Conservation (phyloP, 1,140 invertebrate species). For the Euglossa dilemma region DNA sequence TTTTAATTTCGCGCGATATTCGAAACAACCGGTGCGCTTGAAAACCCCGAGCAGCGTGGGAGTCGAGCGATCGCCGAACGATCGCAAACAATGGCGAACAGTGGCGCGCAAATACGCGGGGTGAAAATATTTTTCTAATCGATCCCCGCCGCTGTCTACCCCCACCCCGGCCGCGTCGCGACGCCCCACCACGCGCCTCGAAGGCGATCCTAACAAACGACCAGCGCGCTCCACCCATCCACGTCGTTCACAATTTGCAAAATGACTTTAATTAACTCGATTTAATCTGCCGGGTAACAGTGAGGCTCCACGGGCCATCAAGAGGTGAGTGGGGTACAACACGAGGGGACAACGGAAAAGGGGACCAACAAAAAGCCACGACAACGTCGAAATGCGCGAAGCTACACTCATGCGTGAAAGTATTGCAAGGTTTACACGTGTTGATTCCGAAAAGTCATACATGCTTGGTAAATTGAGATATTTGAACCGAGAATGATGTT, state of each 20-base stretch:
- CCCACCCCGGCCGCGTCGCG: not conserved
- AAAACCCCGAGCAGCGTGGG: not conserved
- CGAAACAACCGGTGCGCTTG: not conserved
- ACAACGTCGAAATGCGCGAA: too few relatives aligned
- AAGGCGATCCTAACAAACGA: constrained; percentile 23
- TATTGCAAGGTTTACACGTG: too few relatives aligned
- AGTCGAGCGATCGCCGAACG: not conserved
- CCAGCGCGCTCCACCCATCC: too few relatives aligned
- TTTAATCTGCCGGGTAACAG: constrained; percentile 46
- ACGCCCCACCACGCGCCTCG: not conserved
- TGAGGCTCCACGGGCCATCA: not conserved
- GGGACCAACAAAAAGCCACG: constrained; percentile 23
- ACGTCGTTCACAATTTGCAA: constrained; percentile 52
- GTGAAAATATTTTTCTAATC: constrained; percentile 33
- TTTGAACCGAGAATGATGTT: too few relatives aligned
- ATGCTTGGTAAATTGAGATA: too few relatives aligned
- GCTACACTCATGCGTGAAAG: too few relatives aligned
- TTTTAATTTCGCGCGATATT: constrained; percentile 15
- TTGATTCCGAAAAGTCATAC: too few relatives aligned
- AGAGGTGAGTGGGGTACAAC: too few relatives aligned
- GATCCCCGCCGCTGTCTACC: not conserved
- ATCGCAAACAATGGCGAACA: too few relatives aligned
- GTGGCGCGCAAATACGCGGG: not conserved
- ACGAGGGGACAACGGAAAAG: not conserved
- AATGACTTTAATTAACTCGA: constrained; percentile 69